phyloP scores from a whole-genome alignment of 2,113 vertebrate genomes.

The Laticauda colubrina region DNA sequence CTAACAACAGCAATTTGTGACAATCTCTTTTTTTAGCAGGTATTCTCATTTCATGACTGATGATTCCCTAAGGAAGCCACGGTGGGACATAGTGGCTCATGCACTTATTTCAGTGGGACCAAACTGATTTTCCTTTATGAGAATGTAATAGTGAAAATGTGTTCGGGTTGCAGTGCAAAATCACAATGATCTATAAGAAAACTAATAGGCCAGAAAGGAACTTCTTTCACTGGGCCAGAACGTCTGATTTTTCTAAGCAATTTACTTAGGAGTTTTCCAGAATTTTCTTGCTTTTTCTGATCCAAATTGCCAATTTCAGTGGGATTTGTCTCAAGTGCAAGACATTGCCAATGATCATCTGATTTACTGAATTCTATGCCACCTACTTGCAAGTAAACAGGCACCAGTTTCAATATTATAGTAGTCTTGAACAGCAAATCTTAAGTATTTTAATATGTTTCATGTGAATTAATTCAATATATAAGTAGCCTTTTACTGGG shows the following conservation, averaged over 20 bases:
- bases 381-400: neutral
- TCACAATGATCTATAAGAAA: neutral
- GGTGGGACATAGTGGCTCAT: neutral
- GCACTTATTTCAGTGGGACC: neutral
- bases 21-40: neutral
- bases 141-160: neutral
- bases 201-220: neutral
- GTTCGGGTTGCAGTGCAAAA: neutral
- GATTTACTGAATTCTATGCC: neutral
- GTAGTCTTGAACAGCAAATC: neutral
- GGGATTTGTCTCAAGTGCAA: neutral
- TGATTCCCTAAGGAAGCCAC: neutral
- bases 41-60: neutral
- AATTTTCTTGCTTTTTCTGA: neutral
- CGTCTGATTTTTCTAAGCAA: neutral
- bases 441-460: neutral
- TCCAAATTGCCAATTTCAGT: neutral
- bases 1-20: neutral
- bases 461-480: neutral
- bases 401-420: neutral
- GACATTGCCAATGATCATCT: neutral
- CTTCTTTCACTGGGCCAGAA: neutral
- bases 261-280: neutral
- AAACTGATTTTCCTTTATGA: neutral
- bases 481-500: neutral